Conservation (phyloP, 2,888 invertebrate species). For the Zhuqinia jingwanae region DNA sequence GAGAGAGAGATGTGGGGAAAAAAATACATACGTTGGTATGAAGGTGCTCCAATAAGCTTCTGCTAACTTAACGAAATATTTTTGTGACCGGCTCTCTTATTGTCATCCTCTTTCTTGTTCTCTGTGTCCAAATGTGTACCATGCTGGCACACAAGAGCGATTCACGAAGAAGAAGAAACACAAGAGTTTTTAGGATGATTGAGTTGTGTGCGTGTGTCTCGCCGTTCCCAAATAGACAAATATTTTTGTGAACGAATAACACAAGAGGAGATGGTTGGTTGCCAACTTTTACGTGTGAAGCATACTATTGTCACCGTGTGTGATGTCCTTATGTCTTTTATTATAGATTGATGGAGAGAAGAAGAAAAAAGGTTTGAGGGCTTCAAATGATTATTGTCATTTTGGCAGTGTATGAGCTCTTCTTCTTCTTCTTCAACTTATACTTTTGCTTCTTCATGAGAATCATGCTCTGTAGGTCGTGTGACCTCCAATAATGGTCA, state of each 20-base stretch:
- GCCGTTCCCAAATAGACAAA: conserved; percentile 6
- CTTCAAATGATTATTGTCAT: conserved; percentile 59
- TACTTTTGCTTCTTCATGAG: conserved; percentile 11
- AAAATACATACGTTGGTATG: neutral
- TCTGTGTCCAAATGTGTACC: conserved; percentile 14
- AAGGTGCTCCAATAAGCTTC: conserved; percentile 54
- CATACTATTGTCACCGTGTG: conserved; percentile 41
- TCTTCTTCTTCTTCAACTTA: too few species aligned
- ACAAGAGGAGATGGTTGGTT: neutral
- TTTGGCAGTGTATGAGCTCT: conserved; percentile 48
- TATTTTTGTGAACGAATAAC: conserved; percentile 46
- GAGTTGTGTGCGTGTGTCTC: conserved; percentile 56
- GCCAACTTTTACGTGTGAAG: neutral
- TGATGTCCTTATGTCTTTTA: conserved; percentile 17
- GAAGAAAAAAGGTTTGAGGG: conserved; percentile 49
- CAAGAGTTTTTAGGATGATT: conserved; percentile 50
- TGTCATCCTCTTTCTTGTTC: conserved; percentile 45
- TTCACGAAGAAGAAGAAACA: conserved; percentile 23
- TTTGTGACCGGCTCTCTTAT: conserved; percentile 58
- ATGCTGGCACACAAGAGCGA: neutral
- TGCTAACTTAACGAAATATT: conserved; percentile 34
- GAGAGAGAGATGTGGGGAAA: conserved; percentile 15
- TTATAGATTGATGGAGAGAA: conserved; percentile 20
- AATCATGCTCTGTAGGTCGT: conserved; percentile 56
- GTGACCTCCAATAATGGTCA: conserved; percentile 72